These are phyloP conservation scores for Pongo pygmaeus DNA, from an alignment of 2,113 vertebrate genomes.

Conservation along the genomic window DNA sequence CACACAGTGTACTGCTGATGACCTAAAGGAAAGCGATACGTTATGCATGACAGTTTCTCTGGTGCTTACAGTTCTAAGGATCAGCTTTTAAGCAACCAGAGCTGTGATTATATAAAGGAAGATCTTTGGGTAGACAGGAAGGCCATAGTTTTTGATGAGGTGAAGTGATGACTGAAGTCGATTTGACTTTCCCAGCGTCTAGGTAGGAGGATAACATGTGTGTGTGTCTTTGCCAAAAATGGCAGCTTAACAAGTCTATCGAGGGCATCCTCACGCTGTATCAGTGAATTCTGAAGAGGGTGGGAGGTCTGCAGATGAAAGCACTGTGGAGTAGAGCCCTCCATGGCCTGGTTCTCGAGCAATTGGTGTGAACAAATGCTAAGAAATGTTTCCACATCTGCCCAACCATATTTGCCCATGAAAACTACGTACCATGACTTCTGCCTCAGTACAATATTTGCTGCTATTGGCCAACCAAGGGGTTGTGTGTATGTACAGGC, in stretches of 20 bases:
- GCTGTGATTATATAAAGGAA: conserved; percentile 64
- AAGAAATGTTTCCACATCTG: conserved; percentile 69
- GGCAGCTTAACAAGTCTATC: conserved; percentile 83
- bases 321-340: conserved; percentile 76
- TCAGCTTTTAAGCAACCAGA: conserved; percentile 49
- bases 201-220: conserved; percentile 91
- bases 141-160: conserved; percentile 75
- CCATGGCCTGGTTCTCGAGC: conserved; percentile 81
- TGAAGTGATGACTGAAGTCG: conserved; percentile 87
- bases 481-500: not conserved
- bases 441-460: conserved; percentile 36
- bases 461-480: not conserved
- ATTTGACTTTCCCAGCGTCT: conserved; percentile 87
- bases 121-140: conserved; percentile 74
- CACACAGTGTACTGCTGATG: accelerated
- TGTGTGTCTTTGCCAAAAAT: conserved; percentile 89
- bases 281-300: conserved; percentile 83
- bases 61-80: conserved; percentile 5
- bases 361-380: conserved; percentile 70
- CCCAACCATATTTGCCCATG: conserved; percentile 56
- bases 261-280: conserved; percentile 87
- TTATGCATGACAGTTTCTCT: accelerated
- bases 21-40: too few relatives aligned
- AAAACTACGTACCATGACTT: conserved; percentile 57
- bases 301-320: conserved; percentile 83